phyloP scores from a whole-genome alignment of 2,888 invertebrate genomes.

The Ochlodes sylvanus region DNA sequence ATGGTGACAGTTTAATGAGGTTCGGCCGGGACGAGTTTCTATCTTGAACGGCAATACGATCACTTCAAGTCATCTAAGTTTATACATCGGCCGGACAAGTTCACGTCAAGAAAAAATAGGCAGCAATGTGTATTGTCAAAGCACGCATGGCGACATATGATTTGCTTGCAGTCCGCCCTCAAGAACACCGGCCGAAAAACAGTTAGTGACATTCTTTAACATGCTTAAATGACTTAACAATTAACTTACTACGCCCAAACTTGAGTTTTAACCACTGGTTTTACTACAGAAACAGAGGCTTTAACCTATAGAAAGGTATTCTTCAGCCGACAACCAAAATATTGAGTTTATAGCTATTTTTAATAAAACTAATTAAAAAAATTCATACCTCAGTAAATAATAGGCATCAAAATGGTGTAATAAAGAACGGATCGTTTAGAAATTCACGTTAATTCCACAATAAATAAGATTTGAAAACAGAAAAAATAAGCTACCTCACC shows the following conservation, averaged over 20 bases:
- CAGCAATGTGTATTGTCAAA: conserved; percentile 55
- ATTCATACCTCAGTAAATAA: conserved; percentile 77
- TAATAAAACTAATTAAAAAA: conserved; percentile 17
- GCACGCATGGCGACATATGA: conserved; percentile 73
- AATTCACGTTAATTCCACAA: conserved; percentile 75
- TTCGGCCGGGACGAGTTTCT: neutral
- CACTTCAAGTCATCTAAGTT: neutral
- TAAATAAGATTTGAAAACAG: conserved; percentile 82
- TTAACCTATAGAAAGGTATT: conserved; percentile 75
- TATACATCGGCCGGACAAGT: neutral
- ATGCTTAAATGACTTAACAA: neutral
- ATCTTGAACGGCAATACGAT: neutral
- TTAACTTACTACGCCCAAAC: neutral
- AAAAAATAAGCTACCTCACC: conserved; percentile 84
- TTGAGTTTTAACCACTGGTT: conserved; percentile 5
- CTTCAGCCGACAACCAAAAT: conserved; percentile 74
- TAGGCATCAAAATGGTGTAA: conserved; percentile 79
- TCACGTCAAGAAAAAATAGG: neutral
- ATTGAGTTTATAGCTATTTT: conserved; percentile 41
- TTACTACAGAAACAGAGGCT: conserved; percentile 52
- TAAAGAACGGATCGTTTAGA: conserved; percentile 67
- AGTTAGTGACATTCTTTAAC: neutral
- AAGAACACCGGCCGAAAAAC: conserved; percentile 2
- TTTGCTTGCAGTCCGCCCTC: conserved; percentile 2
- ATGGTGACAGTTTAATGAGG: neutral